Evolutionary conservation across 2,113 vertebrate species (phyloP).

Genomic region (Hemicordylus capensis): DNA sequence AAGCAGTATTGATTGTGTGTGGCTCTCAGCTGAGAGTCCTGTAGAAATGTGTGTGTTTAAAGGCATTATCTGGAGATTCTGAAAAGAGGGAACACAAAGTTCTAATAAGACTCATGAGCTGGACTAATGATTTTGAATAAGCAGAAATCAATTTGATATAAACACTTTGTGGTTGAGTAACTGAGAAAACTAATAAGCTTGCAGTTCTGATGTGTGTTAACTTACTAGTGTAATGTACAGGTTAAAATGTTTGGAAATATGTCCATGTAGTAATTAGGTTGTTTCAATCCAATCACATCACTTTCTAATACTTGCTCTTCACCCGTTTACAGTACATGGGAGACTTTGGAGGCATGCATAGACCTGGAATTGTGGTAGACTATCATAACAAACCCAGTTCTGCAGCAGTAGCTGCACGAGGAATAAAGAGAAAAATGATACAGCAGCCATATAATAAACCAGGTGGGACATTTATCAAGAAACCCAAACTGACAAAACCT

Average conservation of each 20-base stretch:
- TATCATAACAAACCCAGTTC: conserved; percentile 80
- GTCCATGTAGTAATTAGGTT: conserved; percentile 54
- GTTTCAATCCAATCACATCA: conserved; percentile 36
- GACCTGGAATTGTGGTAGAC: conserved; percentile 81
- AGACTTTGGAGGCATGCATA: conserved; percentile 83
- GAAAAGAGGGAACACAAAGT: conserved; percentile 70
- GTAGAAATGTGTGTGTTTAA: conserved; percentile 44
- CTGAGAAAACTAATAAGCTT: conserved; percentile 55
- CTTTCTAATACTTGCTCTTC: conserved; percentile 71
- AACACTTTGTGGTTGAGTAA: conserved; percentile 49
- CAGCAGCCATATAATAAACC: conserved; percentile 80
- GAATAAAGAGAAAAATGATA: conserved; percentile 86
- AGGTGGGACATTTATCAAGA: conserved; percentile 81
- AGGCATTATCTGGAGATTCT: conserved; percentile 64
- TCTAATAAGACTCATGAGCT: conserved; percentile 58
- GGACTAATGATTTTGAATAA: conserved; percentile 74
- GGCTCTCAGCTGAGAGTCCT: not conserved
- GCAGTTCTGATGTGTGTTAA: conserved; percentile 56
- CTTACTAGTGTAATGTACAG: conserved; percentile 56
- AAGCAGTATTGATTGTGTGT: conserved; percentile 26
- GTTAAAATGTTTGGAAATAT: conserved; percentile 52
- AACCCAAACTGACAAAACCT: conserved; percentile 82
- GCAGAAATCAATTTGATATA: conserved; percentile 68
- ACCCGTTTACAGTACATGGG: conserved; percentile 82
- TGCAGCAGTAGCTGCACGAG: conserved; percentile 81